phyloP scores from a whole-genome alignment of 2,797 vertebrate species.

The Perodicticus potto region DNA sequence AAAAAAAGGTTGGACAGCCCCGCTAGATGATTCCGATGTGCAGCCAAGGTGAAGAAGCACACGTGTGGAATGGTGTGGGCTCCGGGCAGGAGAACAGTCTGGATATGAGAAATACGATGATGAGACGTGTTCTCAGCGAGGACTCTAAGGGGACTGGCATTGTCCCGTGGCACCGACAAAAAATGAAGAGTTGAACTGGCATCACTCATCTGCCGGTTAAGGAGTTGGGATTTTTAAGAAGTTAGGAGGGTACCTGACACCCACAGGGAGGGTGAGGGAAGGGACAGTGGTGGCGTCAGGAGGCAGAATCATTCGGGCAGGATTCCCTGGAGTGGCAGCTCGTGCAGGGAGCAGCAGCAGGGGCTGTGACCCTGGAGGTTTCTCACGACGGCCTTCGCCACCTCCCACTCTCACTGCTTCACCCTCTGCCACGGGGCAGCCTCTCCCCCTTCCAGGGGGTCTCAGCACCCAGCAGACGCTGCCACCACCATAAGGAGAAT shows the following conservation, averaged over 20 bases:
- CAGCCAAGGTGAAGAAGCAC: background rate
- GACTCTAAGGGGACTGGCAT: no score
- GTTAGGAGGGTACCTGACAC: background rate
- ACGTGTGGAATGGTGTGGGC: background rate
- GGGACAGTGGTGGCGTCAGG: rapidly evolving
- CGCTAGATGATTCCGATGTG: background rate
- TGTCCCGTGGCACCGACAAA: background rate
- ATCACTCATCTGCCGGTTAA: background rate
- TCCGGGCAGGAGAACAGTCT: background rate
- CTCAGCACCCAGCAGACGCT: background rate
- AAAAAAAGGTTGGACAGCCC: no score
- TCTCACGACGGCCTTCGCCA: rapidly evolving
- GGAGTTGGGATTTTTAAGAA: background rate
- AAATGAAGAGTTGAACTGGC: background rate
- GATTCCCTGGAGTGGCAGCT: no score
- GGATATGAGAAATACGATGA: background rate
- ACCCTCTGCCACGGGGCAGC: background rate
- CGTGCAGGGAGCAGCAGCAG: rapidly evolving
- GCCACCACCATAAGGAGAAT: no score
- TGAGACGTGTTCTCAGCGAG: rapidly evolving
- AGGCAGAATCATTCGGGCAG: rapidly evolving
- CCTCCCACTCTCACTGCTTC: background rate
- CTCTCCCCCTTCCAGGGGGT: background rate
- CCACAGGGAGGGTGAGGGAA: background rate
- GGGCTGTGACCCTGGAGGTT: background rate